Evolutionary conservation across 2,113 vertebrate species (phyloP).

Genomic region (Cyanoramphus novaezelandiae): DNA sequence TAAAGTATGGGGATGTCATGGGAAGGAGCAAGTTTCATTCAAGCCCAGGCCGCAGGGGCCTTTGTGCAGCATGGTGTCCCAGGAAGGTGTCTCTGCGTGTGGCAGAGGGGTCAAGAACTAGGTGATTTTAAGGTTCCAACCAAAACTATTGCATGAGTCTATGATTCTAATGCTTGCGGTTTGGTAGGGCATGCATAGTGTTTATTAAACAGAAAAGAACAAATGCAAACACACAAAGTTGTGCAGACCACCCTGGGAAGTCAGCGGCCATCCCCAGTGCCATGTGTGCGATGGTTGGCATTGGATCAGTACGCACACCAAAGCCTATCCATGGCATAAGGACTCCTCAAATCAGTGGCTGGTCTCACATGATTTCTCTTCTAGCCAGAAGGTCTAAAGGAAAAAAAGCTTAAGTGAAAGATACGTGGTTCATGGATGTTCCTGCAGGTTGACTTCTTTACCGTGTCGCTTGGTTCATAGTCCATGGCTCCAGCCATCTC

Average conservation of each 20-base stretch:
- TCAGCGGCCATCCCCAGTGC: accelerated
- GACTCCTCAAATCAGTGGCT: accelerated
- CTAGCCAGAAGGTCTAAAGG: not conserved
- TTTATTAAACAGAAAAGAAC: not conserved
- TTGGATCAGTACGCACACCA: not conserved
- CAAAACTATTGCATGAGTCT: not conserved
- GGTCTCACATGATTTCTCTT: not conserved
- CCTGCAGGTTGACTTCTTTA: not conserved
- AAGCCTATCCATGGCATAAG: not conserved
- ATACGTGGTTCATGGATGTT: accelerated
- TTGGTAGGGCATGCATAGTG: too few relatives aligned
- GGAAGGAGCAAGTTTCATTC: not conserved
- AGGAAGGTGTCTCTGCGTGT: not conserved
- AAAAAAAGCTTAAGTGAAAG: not conserved
- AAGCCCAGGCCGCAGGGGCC: not conserved
- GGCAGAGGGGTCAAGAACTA: not conserved
- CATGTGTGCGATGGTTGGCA: accelerated
- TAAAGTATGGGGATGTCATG: accelerated
- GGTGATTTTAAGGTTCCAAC: not conserved
- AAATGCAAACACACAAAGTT: accelerated
- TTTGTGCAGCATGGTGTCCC: not conserved
- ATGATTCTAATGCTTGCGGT: not conserved
- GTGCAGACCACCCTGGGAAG: not conserved
- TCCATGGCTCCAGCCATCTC: not conserved
- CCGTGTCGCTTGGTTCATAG: accelerated